A percentile compares a stretch with the other conserved stretches of the same genome.
These are phyloP conservation scores for Lutjanus campechanus DNA, from an alignment of 2,797 vertebrate genomes.

Conservation along the genomic window DNA sequence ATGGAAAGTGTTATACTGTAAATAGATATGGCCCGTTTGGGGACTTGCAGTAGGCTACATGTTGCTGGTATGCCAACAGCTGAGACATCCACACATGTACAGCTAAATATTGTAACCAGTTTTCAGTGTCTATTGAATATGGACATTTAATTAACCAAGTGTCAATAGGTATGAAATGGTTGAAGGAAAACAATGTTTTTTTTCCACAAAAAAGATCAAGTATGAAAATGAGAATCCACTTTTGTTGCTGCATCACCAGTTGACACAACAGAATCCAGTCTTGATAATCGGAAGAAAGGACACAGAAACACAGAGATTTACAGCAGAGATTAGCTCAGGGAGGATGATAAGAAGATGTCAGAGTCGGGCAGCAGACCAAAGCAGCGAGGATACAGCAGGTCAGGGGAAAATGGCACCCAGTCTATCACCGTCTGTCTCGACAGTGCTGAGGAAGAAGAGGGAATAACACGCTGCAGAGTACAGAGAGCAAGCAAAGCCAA, in stretches of 20 bases:
- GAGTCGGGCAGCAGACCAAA: slow-evolving; percentile 36
- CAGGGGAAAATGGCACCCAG: slow-evolving; percentile 35
- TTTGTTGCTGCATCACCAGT: background rate
- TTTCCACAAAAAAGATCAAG: background rate
- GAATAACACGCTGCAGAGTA: slow-evolving; percentile 19
- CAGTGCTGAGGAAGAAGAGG: slow-evolving; percentile 26
- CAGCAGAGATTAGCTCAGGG: slow-evolving; percentile 17
- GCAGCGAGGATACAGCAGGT: slow-evolving; percentile 36
- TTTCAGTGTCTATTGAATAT: background rate
- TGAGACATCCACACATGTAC: slow-evolving; percentile 18
- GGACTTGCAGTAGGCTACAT: slow-evolving; percentile 8
- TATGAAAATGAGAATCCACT: background rate
- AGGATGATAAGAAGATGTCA: slow-evolving; percentile 30
- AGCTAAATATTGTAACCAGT: background rate
- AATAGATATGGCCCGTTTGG: slow-evolving; percentile 39
- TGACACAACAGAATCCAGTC: background rate
- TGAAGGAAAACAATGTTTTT: background rate
- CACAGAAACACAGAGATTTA: slow-evolving; percentile 17
- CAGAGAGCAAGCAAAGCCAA: slow-evolving; percentile 15
- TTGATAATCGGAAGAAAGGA: slow-evolving; percentile 29
- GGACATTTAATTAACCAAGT: background rate
- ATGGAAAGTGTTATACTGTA: slow-evolving; percentile 16
- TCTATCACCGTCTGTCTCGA: slow-evolving; percentile 28
- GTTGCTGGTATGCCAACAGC: slow-evolving; percentile 19
- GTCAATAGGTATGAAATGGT: background rate